Percentiles rank a stretch among this genome's conserved stretches.
These are phyloP conservation scores for Lepisosteus oculatus DNA, from an alignment of 2,113 vertebrate genomes.

Conservation along the genomic window DNA sequence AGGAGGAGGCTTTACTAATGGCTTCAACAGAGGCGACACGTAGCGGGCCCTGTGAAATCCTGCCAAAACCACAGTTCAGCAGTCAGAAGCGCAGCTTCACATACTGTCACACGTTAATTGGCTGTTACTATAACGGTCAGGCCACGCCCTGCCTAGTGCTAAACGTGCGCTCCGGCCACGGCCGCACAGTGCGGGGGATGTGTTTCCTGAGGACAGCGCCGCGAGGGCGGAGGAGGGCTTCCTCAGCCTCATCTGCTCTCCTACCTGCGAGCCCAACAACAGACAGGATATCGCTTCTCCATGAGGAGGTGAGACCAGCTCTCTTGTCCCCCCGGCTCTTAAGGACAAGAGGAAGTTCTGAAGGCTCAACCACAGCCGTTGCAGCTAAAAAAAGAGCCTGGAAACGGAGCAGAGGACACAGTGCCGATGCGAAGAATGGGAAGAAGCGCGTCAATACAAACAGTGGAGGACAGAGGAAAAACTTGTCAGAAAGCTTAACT, in stretches of 20 bases:
- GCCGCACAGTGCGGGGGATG: slow-evolving; percentile 17
- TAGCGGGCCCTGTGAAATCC: slow-evolving; percentile 19
- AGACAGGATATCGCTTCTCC: slow-evolving; percentile 38
- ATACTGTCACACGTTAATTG: slow-evolving; percentile 30
- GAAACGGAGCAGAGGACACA: not conserved
- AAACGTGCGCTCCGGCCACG: slow-evolving; percentile 13
- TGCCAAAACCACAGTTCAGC: slow-evolving; percentile 34
- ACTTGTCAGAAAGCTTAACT: not conserved
- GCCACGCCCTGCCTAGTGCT: slow-evolving; percentile 12
- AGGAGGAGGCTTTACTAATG: slow-evolving; percentile 38
- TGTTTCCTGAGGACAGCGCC: slow-evolving; percentile 43
- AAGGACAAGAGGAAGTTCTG: slow-evolving; percentile 28
- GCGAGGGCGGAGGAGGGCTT: slow-evolving; percentile 36
- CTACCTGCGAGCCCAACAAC: slow-evolving; percentile 60
- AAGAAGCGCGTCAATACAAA: not conserved
- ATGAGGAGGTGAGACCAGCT: slow-evolving; percentile 5
- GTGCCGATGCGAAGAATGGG: not conserved
- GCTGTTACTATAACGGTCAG: not conserved
- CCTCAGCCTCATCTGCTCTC: slow-evolving; percentile 32
- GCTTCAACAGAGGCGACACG: slow-evolving; percentile 23
- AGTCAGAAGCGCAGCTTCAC: slow-evolving; percentile 38
- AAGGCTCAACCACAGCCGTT: slow-evolving; percentile 17
- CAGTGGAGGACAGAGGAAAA: not conserved
- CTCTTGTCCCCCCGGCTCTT: slow-evolving; percentile 31
- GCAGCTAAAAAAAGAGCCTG: slow-evolving; percentile 39